Base-by-base conservation (phyloP, 1,140 invertebrate species). In the Aphelenchoides fujianensis region DNA sequence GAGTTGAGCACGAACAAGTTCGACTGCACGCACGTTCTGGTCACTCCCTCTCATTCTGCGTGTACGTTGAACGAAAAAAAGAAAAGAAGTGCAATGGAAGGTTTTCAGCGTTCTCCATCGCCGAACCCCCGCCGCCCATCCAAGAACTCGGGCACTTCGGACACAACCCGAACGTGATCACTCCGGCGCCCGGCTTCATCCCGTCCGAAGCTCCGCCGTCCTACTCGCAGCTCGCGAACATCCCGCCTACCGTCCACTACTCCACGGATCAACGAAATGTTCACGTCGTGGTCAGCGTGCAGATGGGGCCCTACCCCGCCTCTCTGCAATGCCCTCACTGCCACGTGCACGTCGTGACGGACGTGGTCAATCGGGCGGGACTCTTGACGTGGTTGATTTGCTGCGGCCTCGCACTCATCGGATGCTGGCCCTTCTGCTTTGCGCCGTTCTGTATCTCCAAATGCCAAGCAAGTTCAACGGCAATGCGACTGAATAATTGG, bases 11-110 rank as follows among this genome's bases (percentile, higher is more conserved):
- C 5, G 5, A 59, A 59, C 23, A 59, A 59, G 34, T 59, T 59
- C 55, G 55, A 59, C 55, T 30, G 34, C 23, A 59, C 55, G 28
- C 55, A 59, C 34, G 55, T 59, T 59, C 19, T 59, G 12, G 41
- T 48, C 23, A 48, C 41, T 48, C 41, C 41, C 23, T 48, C 41
- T 12, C 41, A 23, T 48, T 48, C 41, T 16, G 23, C 41, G 12
- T 12, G 41, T 48, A 48, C 12, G 12, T 48, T 23, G 12, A 12
- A 48, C 12, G 23, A 16, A 48, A 16, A 16, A 48, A 16, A 23
- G 41, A 48, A 23, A 48, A 48, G 41, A 16, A 48, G 23, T 48
- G 12, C 23, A 16, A 48, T 23, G 41, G 12, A 48, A 48, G 12
- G 12, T 48, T 12, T 48, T 48, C 23, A 48, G 41, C 23, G 23